Conservation (phyloP, 1,140 invertebrate species). For the Lepidurus couesii region DNA sequence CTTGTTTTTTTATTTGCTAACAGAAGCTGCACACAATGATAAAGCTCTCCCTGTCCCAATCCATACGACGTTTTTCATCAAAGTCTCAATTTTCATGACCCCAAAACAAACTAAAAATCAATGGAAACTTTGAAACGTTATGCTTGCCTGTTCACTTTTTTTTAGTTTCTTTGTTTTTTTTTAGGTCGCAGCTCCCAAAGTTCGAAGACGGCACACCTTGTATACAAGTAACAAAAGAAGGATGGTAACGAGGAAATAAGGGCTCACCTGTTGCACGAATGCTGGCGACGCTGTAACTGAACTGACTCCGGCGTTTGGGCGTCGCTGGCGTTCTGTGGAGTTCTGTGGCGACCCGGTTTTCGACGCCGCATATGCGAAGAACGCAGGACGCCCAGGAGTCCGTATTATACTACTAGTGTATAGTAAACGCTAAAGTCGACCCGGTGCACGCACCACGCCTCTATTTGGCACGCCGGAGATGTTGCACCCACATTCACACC, state of each 20-base stretch:
- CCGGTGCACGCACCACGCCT: neutral
- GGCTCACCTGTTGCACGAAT: slow-evolving; percentile 1
- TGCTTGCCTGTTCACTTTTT: too few relatives aligned
- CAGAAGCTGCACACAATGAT: neutral
- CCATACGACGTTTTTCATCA: too few relatives aligned
- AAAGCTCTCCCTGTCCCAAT: neutral
- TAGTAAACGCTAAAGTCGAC: neutral
- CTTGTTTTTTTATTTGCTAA: neutral
- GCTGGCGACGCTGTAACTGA: slow-evolving; percentile 13
- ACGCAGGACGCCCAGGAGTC: neutral
- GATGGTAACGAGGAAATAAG: neutral
- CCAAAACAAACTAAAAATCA: too few relatives aligned
- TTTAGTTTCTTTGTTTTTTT: neutral
- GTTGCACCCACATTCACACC: neutral
- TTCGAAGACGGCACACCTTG: neutral
- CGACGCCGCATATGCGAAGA: neutral
- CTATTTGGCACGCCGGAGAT: neutral
- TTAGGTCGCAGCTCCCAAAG: neutral
- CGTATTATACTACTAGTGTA: neutral
- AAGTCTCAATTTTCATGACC: too few relatives aligned
- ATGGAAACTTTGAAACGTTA: too few relatives aligned
- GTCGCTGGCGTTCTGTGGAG: slow-evolving; percentile 7
- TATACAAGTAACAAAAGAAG: neutral
- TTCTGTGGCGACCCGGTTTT: neutral
- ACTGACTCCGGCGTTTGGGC: neutral